Evolutionary conservation across 2,888 invertebrate species (phyloP).

Genomic region (Polydrusus cervinus): DNA sequence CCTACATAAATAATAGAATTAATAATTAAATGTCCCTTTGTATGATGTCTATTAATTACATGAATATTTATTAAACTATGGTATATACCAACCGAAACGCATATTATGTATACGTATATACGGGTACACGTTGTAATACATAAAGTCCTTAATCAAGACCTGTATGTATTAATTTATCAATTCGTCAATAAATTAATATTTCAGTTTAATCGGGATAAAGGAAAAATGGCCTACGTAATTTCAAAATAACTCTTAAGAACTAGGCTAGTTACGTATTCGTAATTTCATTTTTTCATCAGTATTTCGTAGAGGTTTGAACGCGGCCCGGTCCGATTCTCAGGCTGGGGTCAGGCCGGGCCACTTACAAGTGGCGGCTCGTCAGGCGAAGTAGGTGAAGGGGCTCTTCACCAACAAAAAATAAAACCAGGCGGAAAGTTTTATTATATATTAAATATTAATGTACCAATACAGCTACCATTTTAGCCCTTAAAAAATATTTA

Average conservation of each 20-base stretch:
- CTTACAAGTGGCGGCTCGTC: too few species aligned
- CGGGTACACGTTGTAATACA: slow-evolving; percentile 16
- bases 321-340: too few species aligned
- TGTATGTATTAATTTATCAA: neutral
- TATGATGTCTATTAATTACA: slow-evolving; percentile 56
- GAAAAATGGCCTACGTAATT: neutral
- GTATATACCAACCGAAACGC: slow-evolving; percentile 45
- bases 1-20: slow-evolving; percentile 57
- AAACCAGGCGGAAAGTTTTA: too few species aligned
- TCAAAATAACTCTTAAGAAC: neutral
- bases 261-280: too few species aligned
- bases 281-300: too few species aligned
- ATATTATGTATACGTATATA: slow-evolving; percentile 23
- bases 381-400: too few species aligned
- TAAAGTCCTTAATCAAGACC: slow-evolving; percentile 22
- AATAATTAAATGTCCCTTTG: slow-evolving; percentile 57
- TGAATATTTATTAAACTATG: slow-evolving; percentile 57
- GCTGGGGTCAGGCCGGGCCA: too few species aligned
- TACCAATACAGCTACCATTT: too few species aligned
- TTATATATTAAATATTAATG: too few species aligned
- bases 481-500: too few species aligned
- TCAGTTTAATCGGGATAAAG: neutral
- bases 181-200: slow-evolving; percentile 11
- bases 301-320: too few species aligned
- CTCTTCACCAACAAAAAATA: too few species aligned